phyloP scores from a whole-genome alignment of 1,140 invertebrate species.

The Proctacanthus coquilletti region DNA sequence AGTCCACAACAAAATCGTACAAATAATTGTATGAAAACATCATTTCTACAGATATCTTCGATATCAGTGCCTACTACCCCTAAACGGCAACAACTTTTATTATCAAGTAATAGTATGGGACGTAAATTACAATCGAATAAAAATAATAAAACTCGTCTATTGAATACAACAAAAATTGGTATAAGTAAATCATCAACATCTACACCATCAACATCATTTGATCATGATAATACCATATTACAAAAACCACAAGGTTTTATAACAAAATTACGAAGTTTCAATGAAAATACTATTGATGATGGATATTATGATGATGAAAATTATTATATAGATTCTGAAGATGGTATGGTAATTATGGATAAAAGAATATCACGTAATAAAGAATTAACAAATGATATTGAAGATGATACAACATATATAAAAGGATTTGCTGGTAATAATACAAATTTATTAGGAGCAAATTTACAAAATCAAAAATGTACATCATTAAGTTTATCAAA shows the following conservation, averaged over 20 bases:
- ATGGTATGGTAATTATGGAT: no score
- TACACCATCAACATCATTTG: conserved; percentile 1
- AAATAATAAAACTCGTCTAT: no score
- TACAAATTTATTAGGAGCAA: conserved; percentile 25
- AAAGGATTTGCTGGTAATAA: conserved; percentile 1
- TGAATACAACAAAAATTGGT: not conserved
- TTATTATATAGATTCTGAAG: no score
- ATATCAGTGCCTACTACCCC: conserved; percentile 36
- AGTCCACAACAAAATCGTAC: no score
- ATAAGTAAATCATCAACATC: not conserved
- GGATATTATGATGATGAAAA: not conserved
- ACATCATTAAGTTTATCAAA: conserved; percentile 35
- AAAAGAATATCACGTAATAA: no score
- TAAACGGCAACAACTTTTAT: no score
- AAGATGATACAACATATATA: no score
- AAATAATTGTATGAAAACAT: no score
- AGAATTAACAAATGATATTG: no score
- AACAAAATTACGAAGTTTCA: not conserved
- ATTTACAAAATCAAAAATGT: conserved; percentile 32
- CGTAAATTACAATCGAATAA: no score
- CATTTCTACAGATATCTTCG: conserved; percentile 17
- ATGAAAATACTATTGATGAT: not conserved
- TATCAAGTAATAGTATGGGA: no score
- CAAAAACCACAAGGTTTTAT: not conserved
- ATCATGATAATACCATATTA: not conserved